Evolutionary conservation across 23 tunicate species (phyloP), one percentile per base, ranked within the genome.

Genomic region (Halocynthia aurantium): DNA sequence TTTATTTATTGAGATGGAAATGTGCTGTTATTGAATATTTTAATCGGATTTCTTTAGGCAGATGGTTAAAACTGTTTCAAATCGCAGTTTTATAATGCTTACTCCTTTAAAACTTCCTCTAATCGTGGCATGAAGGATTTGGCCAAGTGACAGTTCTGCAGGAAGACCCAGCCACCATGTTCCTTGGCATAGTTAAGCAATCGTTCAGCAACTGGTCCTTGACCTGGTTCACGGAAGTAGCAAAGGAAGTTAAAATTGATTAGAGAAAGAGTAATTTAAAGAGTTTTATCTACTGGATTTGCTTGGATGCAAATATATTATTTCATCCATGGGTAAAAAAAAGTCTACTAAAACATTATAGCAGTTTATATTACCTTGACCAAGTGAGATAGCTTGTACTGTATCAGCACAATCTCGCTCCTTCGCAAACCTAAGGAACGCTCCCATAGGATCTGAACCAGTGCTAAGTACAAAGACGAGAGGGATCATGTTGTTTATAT

Each of bases 91-190:
- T 44, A 70, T 6, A 65, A 7, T 10, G 80, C 88, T 85, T 62
- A 91, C 97, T 85, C 93, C 53, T 93, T 93, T 55, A 87, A 78
- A 12, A 93, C 80, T 66, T 93, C 98, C 69, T 93, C 98, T 13
- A 93, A 83, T 22, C 94, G 22, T 7, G 98, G 95, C 94, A 93
- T 84, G 84, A 88, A 93, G 5, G 98, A 93, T 58, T 87, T 87
- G 6, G 98, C 98, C 83, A 93, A 72, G 61, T 93, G 94, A 77
- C 98, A 93, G 76, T 93, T 93, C 86, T 93, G 98, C n/a, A 93
- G 72, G 79, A 87, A 93, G 18, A 93, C 95, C 98, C 98, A 93
- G 8, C 93, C 94, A 11, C 98, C 98, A 52, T 81, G 81, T 13
- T 81, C 84, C 6, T 73, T 75, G 6, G 98, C 98, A 13, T 76